A percentile compares a stretch with the other conserved stretches of the same genome.
These are phyloP conservation scores for Leptinotarsa juncta DNA, from an alignment of 2,888 invertebrate genomes.

Conservation along the genomic window DNA sequence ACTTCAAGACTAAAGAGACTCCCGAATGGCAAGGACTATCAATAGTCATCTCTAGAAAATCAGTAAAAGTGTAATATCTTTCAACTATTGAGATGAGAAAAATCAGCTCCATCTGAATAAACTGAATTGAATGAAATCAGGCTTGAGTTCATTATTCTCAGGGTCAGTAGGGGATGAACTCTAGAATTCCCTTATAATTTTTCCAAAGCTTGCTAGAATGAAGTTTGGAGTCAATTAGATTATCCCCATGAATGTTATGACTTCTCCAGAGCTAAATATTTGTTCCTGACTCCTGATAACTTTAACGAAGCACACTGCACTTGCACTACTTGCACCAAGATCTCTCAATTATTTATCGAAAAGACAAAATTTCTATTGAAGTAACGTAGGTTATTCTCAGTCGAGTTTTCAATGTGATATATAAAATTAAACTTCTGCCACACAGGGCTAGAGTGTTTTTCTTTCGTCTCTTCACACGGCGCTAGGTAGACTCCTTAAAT, in stretches of 20 bases:
- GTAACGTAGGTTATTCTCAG: conserved; percentile 47
- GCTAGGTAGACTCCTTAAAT: conserved; percentile 59
- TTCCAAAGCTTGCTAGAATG: conserved; percentile 26
- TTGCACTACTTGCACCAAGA: conserved; percentile 51
- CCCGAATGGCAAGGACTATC: no score
- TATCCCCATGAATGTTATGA: neutral
- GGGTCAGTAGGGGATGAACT: conserved; percentile 58
- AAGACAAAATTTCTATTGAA: conserved; percentile 46
- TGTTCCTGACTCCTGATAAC: conserved; percentile 44
- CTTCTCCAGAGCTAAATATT: conserved; percentile 27
- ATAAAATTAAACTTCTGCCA: conserved; percentile 55
- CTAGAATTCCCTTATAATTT: conserved; percentile 43
- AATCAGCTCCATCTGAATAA: conserved; percentile 39
- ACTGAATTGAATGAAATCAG: conserved; percentile 46
- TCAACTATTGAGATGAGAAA: conserved; percentile 46
- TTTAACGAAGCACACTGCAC: conserved; percentile 46
- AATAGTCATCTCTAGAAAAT: neutral
- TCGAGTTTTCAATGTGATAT: conserved; percentile 60
- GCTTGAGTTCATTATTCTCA: conserved; percentile 56
- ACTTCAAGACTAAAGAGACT: no score
- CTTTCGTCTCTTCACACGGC: conserved; percentile 52
- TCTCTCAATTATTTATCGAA: conserved; percentile 14
- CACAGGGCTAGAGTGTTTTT: conserved; percentile 51
- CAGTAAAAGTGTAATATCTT: conserved; percentile 36
- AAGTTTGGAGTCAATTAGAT: conserved; percentile 21